Base-by-base conservation (phyloP, 2,797 vertebrate species). In the Eleutherodactylus coqui region DNA sequence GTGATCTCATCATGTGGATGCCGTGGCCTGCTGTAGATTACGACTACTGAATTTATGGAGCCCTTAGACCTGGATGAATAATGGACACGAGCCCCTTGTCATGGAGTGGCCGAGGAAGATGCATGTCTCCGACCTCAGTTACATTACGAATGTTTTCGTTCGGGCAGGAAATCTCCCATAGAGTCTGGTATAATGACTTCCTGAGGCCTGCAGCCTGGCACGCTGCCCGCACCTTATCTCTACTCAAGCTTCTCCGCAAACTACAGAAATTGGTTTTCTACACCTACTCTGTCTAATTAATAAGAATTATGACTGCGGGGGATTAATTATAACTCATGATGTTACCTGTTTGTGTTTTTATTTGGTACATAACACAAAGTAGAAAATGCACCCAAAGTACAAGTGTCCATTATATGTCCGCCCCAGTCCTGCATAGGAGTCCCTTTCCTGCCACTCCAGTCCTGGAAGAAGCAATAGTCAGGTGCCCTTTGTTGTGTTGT, bases 171-270 rank as follows among this genome's bases (percentile, higher is more conserved):
- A 64, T 82, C 79, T 76, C 29, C 29, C 13, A 47, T 24, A 45
- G 29, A 34, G 47, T 32, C 38, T 47, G 17, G 69, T 32, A 14
- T 82, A 86, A 82, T 76, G 79, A 86, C 79, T 86, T 86, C 85
- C 85, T 73, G 55, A 62, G 58, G 72, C 75, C 21, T 36, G 43
- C 21, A n/a, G 58, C 21, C 64, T 86, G 85, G 85, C 85, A 51
- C 34, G 5, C 41, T 62, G 77, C 84, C 84, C 21, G 7, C 2
- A 5, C 14, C 47, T 79, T 70, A 36, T 73, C 49, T 58, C 14
- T 19, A 14, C 21, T 75, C 8, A 21, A 62, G 24, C 43, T 8
- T 29, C 84, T 85, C 84, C 4, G 41, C n/a, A 64, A 76, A 14
- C 17, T 49, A 34, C 29, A 67, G 24, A 69, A 36, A 86, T 86